A percentile compares a stretch with the other conserved stretches of the same genome.
phyloP scores from a whole-genome alignment of 2,113 vertebrate species.

The Hemiscyllium ocellatum region DNA sequence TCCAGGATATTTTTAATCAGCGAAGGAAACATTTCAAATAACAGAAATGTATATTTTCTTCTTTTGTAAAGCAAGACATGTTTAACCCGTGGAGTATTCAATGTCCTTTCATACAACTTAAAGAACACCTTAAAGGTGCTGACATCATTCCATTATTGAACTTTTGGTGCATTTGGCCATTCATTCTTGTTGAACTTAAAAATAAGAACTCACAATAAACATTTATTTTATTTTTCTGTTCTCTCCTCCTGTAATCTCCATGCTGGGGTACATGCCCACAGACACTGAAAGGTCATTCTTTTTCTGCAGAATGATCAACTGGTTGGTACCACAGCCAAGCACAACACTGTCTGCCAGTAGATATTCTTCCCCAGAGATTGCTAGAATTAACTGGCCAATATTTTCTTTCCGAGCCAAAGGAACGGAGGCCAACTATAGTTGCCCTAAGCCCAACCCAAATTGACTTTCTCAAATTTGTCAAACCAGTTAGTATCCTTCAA shows the following conservation, averaged over 20 bases:
- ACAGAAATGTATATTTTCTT: not conserved
- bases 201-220: not conserved
- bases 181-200: not conserved
- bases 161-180: not conserved
- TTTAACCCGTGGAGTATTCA: constrained; percentile 4
- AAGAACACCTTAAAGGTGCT: not conserved
- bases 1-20: not conserved
- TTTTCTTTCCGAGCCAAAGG: not conserved
- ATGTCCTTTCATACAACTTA: not conserved
- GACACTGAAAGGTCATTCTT: not conserved
- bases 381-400: not conserved
- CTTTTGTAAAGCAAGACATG: not conserved
- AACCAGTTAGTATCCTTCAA: not conserved
- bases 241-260: not conserved
- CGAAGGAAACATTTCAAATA: not conserved
- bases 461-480: not conserved
- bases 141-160: not conserved
- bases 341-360: not conserved
- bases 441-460: not conserved
- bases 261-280: not conserved
- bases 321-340: not conserved
- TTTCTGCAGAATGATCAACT: not conserved
- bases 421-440: not conserved
- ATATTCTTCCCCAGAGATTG: not conserved
- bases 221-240: not conserved